These are phyloP conservation scores for Caloenas nicobarica DNA, from an alignment of 2,113 vertebrate species.

Conservation along the genomic window DNA sequence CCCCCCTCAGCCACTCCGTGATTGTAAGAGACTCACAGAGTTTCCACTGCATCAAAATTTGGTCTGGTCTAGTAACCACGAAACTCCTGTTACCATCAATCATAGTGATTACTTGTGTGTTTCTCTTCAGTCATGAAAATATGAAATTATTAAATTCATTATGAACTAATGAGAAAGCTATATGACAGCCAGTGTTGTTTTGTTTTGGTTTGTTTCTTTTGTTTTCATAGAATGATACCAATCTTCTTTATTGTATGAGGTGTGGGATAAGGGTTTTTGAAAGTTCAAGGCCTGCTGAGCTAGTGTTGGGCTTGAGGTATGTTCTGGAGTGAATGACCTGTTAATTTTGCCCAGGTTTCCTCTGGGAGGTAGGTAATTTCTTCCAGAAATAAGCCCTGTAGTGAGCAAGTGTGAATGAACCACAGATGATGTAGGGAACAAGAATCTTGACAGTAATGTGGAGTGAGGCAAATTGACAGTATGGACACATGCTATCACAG, in stretches of 20 bases:
- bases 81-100: neutral
- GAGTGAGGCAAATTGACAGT: neutral
- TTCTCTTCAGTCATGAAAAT: neutral
- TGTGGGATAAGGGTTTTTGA: neutral
- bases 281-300: neutral
- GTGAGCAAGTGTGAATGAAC: neutral
- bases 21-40: neutral
- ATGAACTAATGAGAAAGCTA: neutral
- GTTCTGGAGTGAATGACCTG: rapidly evolving
- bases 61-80: neutral
- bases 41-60: neutral
- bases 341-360: neutral
- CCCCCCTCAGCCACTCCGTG: neutral
- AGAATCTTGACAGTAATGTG: neutral
- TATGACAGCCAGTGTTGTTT: neutral
- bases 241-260: neutral
- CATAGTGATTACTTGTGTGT: neutral
- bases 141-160: neutral
- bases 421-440: neutral
- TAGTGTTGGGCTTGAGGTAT: neutral
- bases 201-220: neutral
- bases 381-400: neutral
- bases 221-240: neutral
- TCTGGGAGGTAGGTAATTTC: neutral
- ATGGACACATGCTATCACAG: neutral